A percentile compares a stretch with the other conserved stretches of the same genome.
Conservation (phyloP, 2,113 vertebrate genomes). For the Apteryx mantelli region DNA sequence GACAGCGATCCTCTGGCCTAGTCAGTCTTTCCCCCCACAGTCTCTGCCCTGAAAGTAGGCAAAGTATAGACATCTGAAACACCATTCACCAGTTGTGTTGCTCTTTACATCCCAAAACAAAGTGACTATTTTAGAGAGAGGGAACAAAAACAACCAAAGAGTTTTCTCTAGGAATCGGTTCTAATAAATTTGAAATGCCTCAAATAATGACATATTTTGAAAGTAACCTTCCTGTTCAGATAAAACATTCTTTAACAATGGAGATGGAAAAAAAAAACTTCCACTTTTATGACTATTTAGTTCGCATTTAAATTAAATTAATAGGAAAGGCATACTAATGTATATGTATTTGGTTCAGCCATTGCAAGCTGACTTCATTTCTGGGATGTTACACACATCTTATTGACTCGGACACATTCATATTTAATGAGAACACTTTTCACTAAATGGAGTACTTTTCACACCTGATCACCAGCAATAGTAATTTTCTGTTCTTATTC, state of each 20-base stretch:
- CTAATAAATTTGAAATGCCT: neutral
- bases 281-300: neutral
- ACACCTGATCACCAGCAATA: neutral
- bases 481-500: conserved; percentile 7
- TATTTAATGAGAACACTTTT: conserved; percentile 31
- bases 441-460: neutral
- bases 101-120: neutral
- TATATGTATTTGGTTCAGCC: neutral
- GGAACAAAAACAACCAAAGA: neutral
- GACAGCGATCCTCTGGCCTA: neutral
- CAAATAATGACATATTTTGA: neutral
- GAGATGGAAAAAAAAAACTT: neutral
- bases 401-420: neutral
- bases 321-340: neutral
- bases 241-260: neutral
- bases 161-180: neutral
- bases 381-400: neutral
- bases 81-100: neutral
- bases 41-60: too few species aligned
- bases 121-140: neutral
- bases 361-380: conserved; percentile 7
- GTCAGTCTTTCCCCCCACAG: neutral
- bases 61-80: neutral
- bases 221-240: neutral
- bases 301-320: conserved; percentile 1